A percentile compares a stretch with the other conserved stretches of the same genome.
These are phyloP conservation scores for Upupa epops DNA, from an alignment of 2,113 vertebrate species.

Conservation along the genomic window DNA sequence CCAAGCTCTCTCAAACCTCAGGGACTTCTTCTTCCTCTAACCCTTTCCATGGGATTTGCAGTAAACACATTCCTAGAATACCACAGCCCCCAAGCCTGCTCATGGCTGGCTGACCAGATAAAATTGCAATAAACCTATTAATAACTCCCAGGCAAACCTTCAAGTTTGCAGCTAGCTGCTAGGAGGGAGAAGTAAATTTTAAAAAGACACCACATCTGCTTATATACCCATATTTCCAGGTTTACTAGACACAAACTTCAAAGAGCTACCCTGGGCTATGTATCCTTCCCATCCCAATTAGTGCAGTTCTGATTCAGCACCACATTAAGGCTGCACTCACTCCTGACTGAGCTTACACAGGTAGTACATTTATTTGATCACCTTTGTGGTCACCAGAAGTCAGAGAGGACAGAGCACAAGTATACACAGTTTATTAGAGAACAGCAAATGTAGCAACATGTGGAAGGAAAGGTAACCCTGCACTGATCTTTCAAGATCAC, in stretches of 20 bases:
- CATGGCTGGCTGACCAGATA: background rate
- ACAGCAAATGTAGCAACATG: background rate
- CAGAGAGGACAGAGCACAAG: background rate
- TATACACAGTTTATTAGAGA: conserved; percentile 14
- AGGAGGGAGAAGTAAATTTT: background rate
- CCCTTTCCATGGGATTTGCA: background rate
- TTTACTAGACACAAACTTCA: background rate
- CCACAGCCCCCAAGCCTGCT: rapidly evolving
- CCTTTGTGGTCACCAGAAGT: background rate
- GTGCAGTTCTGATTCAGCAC: background rate
- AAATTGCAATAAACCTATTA: background rate
- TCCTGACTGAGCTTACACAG: background rate
- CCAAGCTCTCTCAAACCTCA: background rate
- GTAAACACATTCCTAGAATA: conserved; percentile 21
- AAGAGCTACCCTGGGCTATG: rapidly evolving
- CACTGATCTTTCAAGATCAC: too few relatives aligned
- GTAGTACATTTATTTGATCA: background rate
- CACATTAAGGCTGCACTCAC: background rate
- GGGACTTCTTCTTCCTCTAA: background rate
- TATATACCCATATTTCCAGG: background rate
- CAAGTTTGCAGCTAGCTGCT: background rate
- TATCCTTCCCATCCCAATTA: background rate
- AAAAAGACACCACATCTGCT: background rate
- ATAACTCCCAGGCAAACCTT: background rate
- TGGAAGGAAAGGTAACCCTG: conserved; percentile 9